A percentile compares a stretch with the other conserved stretches of the same genome.
Evolutionary conservation across 2,113 vertebrate genomes (phyloP).

Genomic region (human (Homo sapiens)): DNA sequence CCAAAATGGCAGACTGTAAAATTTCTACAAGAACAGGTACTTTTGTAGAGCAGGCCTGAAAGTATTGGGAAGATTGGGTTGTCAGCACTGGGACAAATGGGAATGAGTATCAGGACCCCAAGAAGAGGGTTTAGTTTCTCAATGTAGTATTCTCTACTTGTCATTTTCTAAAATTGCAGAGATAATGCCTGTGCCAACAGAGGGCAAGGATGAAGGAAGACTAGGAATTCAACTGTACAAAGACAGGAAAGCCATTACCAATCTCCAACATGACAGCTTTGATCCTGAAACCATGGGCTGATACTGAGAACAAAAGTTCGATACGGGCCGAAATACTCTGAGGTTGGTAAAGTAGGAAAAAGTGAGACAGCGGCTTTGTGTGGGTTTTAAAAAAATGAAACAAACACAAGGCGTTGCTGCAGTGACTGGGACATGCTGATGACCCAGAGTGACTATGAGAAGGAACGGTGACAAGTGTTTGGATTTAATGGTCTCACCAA

Average conservation of each 20-base stretch:
- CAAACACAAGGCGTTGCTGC: background rate
- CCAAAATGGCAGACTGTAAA: slow-evolving; percentile 47
- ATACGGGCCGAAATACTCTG: background rate
- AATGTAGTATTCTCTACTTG: background rate
- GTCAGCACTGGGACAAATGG: background rate
- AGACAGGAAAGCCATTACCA: background rate
- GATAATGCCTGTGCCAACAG: background rate
- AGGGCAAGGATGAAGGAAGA: background rate
- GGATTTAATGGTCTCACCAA: slow-evolving; percentile 65
- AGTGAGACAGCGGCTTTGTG: background rate
- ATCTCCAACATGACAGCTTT: slow-evolving; percentile 20
- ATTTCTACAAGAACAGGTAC: background rate
- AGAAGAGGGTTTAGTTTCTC: slow-evolving; percentile 25
- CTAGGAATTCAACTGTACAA: background rate
- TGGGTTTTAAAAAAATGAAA: background rate
- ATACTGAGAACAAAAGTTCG: background rate
- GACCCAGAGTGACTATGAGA: background rate
- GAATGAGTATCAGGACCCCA: background rate
- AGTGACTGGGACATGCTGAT: background rate
- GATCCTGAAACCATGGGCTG: slow-evolving; percentile 48
- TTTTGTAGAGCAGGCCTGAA: slow-evolving; percentile 21
- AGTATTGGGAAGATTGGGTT: background rate
- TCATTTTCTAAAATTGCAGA: slow-evolving; percentile 15
- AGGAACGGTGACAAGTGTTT: background rate
- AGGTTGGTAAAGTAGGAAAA: background rate